Percentiles rank a stretch among this genome's conserved stretches.
Evolutionary conservation across 1,140 invertebrate species (phyloP).

Genomic region (Drosophila nikananu): DNA sequence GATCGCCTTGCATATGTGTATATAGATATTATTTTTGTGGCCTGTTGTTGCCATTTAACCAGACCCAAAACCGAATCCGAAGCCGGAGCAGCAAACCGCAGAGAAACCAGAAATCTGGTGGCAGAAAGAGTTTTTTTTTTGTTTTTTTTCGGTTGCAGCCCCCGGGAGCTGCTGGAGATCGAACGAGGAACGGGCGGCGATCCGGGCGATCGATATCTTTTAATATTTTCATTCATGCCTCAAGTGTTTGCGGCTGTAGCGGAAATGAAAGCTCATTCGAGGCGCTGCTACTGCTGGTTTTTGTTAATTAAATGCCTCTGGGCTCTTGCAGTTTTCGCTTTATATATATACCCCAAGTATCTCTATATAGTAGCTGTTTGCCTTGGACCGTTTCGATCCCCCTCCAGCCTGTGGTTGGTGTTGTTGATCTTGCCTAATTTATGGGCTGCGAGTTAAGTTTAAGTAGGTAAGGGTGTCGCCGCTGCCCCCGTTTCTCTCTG

Average conservation of each 20-base stretch:
- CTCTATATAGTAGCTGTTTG: slow-evolving; percentile 41
- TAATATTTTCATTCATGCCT: slow-evolving; percentile 79
- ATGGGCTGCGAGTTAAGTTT: slow-evolving; percentile 54
- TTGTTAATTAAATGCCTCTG: slow-evolving; percentile 76
- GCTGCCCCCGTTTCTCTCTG: neutral
- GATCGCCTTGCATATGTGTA: slow-evolving; percentile 49
- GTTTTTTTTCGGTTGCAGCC: slow-evolving; percentile 45
- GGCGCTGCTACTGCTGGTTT: slow-evolving; percentile 54
- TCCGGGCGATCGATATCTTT: slow-evolving; percentile 72
- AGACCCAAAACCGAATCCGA: neutral
- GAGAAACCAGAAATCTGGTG: slow-evolving; percentile 55
- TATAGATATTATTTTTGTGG: slow-evolving; percentile 58
- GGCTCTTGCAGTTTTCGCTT: slow-evolving; percentile 60
- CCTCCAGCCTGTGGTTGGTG: neutral
- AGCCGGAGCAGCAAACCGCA: slow-evolving; percentile 19
- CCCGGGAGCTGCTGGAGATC: slow-evolving; percentile 32
- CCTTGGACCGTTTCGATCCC: slow-evolving; percentile 21
- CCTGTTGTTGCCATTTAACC: slow-evolving; percentile 26
- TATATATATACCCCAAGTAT: slow-evolving; percentile 10
- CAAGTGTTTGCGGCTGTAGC: slow-evolving; percentile 62
- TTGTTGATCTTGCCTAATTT: slow-evolving; percentile 60
- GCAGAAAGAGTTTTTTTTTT: slow-evolving; percentile 42
- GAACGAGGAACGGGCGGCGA: slow-evolving; percentile 15
- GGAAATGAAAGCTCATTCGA: slow-evolving; percentile 77
- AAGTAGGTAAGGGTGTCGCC: slow-evolving; percentile 31